Conservation (phyloP, 2,797 vertebrate species). For the Hyperoplus lanceolatus region DNA sequence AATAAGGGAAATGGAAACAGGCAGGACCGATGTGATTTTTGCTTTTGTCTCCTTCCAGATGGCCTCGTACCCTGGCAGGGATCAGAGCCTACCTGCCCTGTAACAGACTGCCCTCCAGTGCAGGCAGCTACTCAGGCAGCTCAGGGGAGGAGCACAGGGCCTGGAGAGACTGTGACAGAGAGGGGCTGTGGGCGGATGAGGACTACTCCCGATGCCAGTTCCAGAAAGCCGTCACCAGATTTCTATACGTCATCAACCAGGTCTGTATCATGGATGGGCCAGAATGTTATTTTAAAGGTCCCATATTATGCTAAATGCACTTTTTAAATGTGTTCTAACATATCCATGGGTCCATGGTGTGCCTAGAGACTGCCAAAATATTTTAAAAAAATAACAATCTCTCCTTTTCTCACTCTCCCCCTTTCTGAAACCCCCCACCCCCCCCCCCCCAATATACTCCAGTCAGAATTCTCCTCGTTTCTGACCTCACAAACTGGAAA, state of each 20-base stretch:
- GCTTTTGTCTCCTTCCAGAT: slow-evolving; percentile 80
- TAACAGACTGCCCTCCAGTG: slow-evolving; percentile 87
- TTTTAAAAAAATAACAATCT: no score
- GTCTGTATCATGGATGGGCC: slow-evolving; percentile 66
- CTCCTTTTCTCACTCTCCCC: no score
- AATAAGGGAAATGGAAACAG: neutral
- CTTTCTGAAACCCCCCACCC: no score
- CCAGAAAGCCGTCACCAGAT: slow-evolving; percentile 95
- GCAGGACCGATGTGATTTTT: neutral
- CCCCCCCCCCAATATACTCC: no score
- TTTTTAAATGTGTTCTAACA: no score
- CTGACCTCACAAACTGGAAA: no score
- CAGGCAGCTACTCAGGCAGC: slow-evolving; percentile 90
- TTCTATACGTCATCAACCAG: slow-evolving; percentile 96
- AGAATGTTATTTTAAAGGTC: neutral
- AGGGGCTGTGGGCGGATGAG: slow-evolving; percentile 94
- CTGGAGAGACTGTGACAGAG: slow-evolving; percentile 91
- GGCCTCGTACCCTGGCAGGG: slow-evolving; percentile 96
- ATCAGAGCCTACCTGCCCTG: slow-evolving; percentile 93
- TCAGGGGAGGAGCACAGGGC: slow-evolving; percentile 91
- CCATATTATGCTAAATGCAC: no score
- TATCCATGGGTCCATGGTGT: no score
- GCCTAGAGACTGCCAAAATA: no score
- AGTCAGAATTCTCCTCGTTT: no score
- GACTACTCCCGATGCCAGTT: slow-evolving; percentile 96